Percentiles rank a stretch among this genome's conserved stretches.
Conservation (phyloP, 2,888 invertebrate genomes). For the Nineta flava region DNA sequence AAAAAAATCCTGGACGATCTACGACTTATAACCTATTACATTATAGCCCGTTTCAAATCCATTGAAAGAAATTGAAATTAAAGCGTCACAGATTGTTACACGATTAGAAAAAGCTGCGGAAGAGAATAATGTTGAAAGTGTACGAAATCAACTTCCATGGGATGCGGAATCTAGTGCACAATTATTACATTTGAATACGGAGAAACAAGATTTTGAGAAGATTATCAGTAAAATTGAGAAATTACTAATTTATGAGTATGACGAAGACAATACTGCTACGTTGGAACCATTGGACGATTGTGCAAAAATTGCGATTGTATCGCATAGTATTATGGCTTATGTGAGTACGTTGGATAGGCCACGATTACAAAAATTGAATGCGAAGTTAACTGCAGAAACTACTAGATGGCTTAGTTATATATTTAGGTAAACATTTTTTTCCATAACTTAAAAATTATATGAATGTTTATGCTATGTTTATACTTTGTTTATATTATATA, state of each 20-base stretch:
- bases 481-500: too few species aligned
- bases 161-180: not conserved
- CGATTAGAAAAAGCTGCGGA: conserved; percentile 27
- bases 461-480: too few species aligned
- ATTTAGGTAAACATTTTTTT: conserved; percentile 45
- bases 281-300: conserved; percentile 46
- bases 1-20: too few species aligned
- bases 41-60: conserved; percentile 11
- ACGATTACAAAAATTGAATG: conserved; percentile 64
- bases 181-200: conserved; percentile 22
- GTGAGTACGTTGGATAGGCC: conserved; percentile 66
- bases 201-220: conserved; percentile 31
- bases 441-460: not conserved
- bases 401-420: conserved; percentile 77
- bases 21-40: not conserved
- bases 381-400: conserved; percentile 69
- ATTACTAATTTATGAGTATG: conserved; percentile 42
- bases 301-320: conserved; percentile 51
- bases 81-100: conserved; percentile 29
- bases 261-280: conserved; percentile 41
- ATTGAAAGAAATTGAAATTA: conserved; percentile 28
- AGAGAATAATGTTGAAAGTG: conserved; percentile 17
- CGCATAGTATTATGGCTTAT: conserved; percentile 79
- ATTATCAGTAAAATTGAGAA: conserved; percentile 42
- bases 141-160: conserved; percentile 18